Base-by-base conservation (phyloP, 2,888 invertebrate genomes). In the Macaria notata region DNA sequence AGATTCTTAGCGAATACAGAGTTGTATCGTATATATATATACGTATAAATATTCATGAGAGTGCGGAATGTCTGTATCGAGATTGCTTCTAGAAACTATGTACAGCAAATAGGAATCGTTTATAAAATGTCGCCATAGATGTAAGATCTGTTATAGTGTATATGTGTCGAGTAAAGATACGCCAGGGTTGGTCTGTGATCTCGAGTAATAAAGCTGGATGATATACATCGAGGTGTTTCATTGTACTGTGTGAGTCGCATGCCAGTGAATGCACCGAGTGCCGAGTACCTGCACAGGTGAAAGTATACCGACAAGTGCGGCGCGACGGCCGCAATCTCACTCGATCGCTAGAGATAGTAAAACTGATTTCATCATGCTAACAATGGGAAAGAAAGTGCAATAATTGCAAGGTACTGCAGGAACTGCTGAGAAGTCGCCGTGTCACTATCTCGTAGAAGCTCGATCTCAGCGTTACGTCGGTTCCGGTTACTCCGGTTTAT, bases 351-450 rank as follows among this genome's bases (percentile, higher is more conserved):
- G 79, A 81, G 86, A 87, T 86, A 86, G 85, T 87, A 85, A 86
- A 79, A 84, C 80, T 84, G 83, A 81, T 83, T 87, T 79, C 81
- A 86, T 81, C 84, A 83, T 77, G 75, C 75, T 81, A 85, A 87
- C 83, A 88, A 86, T 86, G 81, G 83, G 86, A 91, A 80, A 83
- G 87, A 79, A 93, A 88, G 83, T 89, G 86, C 83, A 84, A 79
- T 84, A 92, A 90, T 80, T 84, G 88, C 80, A 87, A 87, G 80
- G 84, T 91, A 72, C 80, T 83, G 69, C 77, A 81, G 83, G 82
- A 81, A 83, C 76, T 73, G 70, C 76, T 68, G 69, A 65, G 46
- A 7, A 56, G 47, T 38, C 47, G 46, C 46, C 61, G 71, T 70
- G 72, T 64, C 71, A 66, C 61, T n/a, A 51, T 38, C 43, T 47